Percentiles rank a stretch among this genome's conserved stretches.
These are phyloP conservation scores for Chironomus striatipennis DNA, from an alignment of 1,140 invertebrate genomes.

Conservation along the genomic window DNA sequence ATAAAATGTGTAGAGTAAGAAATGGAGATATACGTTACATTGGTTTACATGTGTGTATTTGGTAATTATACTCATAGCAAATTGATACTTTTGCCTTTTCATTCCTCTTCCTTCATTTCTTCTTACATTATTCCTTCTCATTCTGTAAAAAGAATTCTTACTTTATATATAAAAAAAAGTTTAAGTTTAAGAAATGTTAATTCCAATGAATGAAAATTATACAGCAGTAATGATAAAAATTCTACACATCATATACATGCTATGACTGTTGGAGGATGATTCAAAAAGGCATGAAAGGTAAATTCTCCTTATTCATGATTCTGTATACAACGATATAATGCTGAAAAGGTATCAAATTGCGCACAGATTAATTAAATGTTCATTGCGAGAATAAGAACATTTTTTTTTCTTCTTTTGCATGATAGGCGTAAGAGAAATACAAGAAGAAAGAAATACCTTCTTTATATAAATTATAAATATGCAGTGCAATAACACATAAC, in stretches of 20 bases:
- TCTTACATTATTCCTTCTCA: background rate
- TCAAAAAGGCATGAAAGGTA: background rate
- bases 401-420: background rate
- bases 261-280: background rate
- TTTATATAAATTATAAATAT: background rate
- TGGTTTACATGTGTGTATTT: background rate
- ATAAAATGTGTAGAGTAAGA: no score
- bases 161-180: no score
- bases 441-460: background rate
- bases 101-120: background rate
- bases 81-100: background rate
- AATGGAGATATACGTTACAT: background rate
- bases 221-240: background rate
- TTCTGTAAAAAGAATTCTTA: background rate
- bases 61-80: constrained; percentile 2
- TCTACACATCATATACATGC: background rate
- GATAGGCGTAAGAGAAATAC: background rate
- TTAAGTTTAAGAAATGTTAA: no score
- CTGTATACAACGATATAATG: background rate
- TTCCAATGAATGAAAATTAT: no score
- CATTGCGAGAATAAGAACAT: no score
- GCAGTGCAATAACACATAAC: no score
- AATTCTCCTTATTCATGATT: background rate
- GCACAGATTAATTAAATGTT: constrained; percentile 3
- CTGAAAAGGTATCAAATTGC: background rate